phyloP scores from a whole-genome alignment of 2,888 invertebrate genomes.

The Metallyticus violacea region DNA sequence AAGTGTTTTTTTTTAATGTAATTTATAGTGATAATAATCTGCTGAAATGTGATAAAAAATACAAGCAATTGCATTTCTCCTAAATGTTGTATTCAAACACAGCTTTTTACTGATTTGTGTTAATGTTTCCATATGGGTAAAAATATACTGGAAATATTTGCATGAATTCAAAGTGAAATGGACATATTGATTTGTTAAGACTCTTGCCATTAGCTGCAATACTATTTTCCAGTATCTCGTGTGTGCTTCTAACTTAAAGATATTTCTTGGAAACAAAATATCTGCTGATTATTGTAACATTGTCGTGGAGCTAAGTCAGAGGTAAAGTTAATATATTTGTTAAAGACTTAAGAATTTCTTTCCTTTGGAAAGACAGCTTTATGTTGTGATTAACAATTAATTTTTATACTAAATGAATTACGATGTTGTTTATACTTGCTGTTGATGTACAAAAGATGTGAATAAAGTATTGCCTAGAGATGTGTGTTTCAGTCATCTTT shows the following conservation, averaged over 20 bases:
- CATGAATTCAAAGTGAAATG: background rate
- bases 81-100: background rate
- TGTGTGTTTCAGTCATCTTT: background rate
- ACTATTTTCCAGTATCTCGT: background rate
- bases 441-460: background rate
- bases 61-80: background rate
- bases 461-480: background rate
- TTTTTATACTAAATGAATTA: background rate
- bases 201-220: background rate
- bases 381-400: background rate
- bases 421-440: background rate
- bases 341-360: background rate
- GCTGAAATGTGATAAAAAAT: background rate
- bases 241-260: background rate
- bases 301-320: background rate
- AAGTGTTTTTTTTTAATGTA: background rate
- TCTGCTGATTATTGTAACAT: background rate
- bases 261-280: background rate
- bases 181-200: background rate
- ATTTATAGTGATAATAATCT: background rate
- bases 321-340: background rate
- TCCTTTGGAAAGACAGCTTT: background rate
- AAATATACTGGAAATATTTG: background rate
- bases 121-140: background rate
- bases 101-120: background rate